These are phyloP conservation scores for Drosophila suzukii DNA, from an alignment of 1,140 invertebrate species.

Conservation along the genomic window DNA sequence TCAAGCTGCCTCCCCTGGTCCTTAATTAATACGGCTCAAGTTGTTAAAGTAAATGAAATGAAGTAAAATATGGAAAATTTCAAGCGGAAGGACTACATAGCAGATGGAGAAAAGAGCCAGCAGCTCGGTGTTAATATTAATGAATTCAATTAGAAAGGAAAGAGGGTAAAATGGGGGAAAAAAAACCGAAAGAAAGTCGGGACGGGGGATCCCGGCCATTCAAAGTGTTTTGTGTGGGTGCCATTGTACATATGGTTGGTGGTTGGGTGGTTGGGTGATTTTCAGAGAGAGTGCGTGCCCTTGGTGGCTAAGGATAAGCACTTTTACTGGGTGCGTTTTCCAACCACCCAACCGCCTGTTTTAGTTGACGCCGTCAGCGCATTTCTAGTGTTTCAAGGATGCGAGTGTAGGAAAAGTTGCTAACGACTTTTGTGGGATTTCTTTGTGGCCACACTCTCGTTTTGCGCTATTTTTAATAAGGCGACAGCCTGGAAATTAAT, in stretches of 20 bases:
- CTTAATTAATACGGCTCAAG: constrained; percentile 32
- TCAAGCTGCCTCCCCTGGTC: constrained; percentile 12
- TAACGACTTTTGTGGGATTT: constrained; percentile 64
- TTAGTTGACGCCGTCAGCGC: constrained; percentile 50
- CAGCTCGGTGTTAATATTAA: constrained; percentile 50
- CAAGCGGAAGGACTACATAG: constrained; percentile 9
- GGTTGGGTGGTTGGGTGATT: constrained; percentile 2
- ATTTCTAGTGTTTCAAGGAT: constrained; percentile 76
- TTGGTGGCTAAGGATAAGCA: constrained; percentile 59
- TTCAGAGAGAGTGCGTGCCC: constrained; percentile 48
- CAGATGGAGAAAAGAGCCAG: constrained; percentile 6
- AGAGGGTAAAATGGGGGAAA: constrained; percentile 14
- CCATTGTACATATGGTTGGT: constrained; percentile 10
- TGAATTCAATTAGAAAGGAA: constrained; percentile 55
- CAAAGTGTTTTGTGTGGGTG: constrained; percentile 20
- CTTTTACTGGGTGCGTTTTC: constrained; percentile 51
- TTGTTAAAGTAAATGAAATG: constrained; percentile 39
- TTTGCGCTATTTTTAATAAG: constrained; percentile 49
- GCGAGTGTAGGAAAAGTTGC: constrained; percentile 44
- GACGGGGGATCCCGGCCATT: constrained; percentile 7
- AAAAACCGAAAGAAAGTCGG: constrained; percentile 1
- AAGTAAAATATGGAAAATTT: constrained; percentile 29
- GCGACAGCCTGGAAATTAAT: constrained; percentile 28
- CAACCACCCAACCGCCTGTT: constrained; percentile 24
- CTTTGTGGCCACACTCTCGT: constrained; percentile 17